Conservation (phyloP, 2,888 invertebrate species). For the Drosophila putrida region DNA sequence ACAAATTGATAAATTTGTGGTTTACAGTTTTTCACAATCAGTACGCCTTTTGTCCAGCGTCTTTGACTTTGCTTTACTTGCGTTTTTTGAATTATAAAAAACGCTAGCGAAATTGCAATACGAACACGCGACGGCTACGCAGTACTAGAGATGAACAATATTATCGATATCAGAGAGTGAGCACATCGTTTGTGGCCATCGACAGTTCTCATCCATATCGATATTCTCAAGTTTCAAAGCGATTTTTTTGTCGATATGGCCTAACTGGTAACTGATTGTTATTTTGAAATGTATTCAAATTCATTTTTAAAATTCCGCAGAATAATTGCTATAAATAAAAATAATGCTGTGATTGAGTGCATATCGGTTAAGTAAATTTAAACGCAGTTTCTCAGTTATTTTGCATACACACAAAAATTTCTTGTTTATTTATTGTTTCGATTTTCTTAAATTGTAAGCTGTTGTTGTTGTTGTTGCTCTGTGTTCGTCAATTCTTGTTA, state of each 20-base stretch:
- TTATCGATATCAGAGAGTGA: neutral
- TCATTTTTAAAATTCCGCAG: neutral
- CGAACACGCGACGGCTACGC: conserved; percentile 65
- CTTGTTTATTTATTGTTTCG: conserved; percentile 70
- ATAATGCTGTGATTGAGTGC: neutral
- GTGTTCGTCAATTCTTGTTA: conserved; percentile 21
- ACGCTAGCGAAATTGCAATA: conserved; percentile 59
- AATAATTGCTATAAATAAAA: neutral
- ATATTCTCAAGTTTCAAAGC: neutral
- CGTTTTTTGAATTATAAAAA: conserved; percentile 42
- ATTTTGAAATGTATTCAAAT: conserved; percentile 6
- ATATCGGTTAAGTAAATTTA: neutral
- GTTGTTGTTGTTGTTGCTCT: conserved; percentile 26
- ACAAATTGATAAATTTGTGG: conserved; percentile 15
- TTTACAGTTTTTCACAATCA: conserved; percentile 23
- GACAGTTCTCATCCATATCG: conserved; percentile 15
- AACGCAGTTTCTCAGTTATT: conserved; percentile 30
- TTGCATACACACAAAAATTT: conserved; percentile 75
- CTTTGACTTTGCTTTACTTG: conserved; percentile 26
- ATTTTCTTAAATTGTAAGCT: conserved; percentile 55
- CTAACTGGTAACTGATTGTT: neutral
- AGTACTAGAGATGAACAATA: conserved; percentile 37
- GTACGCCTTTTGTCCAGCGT: conserved; percentile 23
- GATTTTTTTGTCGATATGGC: neutral
- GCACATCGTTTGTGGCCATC: conserved; percentile 15